Percentiles rank a stretch among this genome's conserved stretches.
These are phyloP conservation scores for Thereva nobilitata DNA, from an alignment of 2,888 invertebrate species.

Conservation along the genomic window DNA sequence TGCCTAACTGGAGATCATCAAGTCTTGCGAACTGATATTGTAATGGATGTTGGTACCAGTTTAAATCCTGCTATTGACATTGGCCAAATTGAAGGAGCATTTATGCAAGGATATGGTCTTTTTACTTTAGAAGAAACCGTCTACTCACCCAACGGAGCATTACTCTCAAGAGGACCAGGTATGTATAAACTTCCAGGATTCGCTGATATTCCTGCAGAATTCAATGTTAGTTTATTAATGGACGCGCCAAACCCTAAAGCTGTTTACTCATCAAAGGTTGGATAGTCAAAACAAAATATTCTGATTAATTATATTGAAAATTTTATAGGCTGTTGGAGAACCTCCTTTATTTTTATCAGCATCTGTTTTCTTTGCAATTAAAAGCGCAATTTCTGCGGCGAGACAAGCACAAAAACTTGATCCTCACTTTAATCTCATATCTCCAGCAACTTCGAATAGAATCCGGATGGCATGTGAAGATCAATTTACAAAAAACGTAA, in stretches of 20 bases:
- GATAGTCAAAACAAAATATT: conserved; percentile 5
- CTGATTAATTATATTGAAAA: not conserved
- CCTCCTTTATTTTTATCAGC: conserved; percentile 90
- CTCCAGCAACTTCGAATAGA: conserved; percentile 86
- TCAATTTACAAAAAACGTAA: conserved; percentile 72
- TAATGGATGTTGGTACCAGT: conserved; percentile 95
- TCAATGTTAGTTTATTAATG: conserved; percentile 89
- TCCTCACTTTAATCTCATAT: conserved; percentile 68
- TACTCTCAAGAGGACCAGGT: conserved; percentile 87
- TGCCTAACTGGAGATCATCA: conserved; percentile 93
- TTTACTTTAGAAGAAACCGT: conserved; percentile 89
- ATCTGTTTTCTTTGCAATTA: conserved; percentile 88
- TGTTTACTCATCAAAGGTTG: conserved; percentile 93
- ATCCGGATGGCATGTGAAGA: conserved; percentile 91
- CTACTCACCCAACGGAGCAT: conserved; percentile 79
- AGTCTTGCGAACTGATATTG: conserved; percentile 86
- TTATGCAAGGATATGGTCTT: conserved; percentile 91
- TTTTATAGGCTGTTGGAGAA: conserved; percentile 85
- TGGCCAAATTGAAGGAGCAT: conserved; percentile 95
- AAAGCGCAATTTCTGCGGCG: conserved; percentile 81
- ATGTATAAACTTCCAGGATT: conserved; percentile 94
- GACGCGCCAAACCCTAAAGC: conserved; percentile 89
- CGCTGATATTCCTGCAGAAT: conserved; percentile 86
- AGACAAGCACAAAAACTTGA: conserved; percentile 70
- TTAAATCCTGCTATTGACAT: conserved; percentile 96